Percentiles rank a stretch among this genome's conserved stretches.
phyloP scores from a whole-genome alignment of 2,888 invertebrate species.

The Heliconius charithonia region DNA sequence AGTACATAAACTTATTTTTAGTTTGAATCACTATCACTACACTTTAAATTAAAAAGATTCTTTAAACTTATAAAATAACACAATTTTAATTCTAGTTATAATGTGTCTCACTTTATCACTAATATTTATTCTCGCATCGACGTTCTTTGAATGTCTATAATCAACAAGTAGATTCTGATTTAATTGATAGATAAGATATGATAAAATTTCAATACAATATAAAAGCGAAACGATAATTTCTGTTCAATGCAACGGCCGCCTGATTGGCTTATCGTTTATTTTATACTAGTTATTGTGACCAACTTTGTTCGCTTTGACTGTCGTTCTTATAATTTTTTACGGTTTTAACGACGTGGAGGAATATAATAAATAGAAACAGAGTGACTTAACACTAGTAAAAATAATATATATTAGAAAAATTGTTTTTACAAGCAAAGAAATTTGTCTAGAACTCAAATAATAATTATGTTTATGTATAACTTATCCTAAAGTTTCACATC shows the following conservation, averaged over 20 bases:
- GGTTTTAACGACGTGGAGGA: neutral
- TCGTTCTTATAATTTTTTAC: neutral
- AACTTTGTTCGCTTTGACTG: neutral
- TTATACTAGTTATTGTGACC: neutral
- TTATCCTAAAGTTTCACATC: no score
- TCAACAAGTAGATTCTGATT: slow-evolving; percentile 37
- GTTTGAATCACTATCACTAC: neutral
- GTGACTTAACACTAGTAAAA: no score
- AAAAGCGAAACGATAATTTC: slow-evolving; percentile 6
- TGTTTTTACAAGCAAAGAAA: no score
- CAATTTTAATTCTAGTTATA: slow-evolving; percentile 3
- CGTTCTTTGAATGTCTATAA: slow-evolving; percentile 26
- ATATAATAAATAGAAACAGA: no score
- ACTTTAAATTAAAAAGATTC: neutral
- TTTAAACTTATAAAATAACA: neutral
- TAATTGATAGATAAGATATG: slow-evolving; percentile 44
- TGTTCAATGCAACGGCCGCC: slow-evolving; percentile 11
- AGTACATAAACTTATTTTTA: neutral
- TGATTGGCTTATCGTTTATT: neutral
- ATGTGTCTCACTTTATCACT: slow-evolving; percentile 26
- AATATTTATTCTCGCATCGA: slow-evolving; percentile 28
- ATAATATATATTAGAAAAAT: no score
- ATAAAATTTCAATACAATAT: slow-evolving; percentile 24
- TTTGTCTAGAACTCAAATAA: no score
- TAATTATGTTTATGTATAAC: no score